Conservation (phyloP, 1,140 invertebrate species). For the Muscidifurax raptorellus region DNA sequence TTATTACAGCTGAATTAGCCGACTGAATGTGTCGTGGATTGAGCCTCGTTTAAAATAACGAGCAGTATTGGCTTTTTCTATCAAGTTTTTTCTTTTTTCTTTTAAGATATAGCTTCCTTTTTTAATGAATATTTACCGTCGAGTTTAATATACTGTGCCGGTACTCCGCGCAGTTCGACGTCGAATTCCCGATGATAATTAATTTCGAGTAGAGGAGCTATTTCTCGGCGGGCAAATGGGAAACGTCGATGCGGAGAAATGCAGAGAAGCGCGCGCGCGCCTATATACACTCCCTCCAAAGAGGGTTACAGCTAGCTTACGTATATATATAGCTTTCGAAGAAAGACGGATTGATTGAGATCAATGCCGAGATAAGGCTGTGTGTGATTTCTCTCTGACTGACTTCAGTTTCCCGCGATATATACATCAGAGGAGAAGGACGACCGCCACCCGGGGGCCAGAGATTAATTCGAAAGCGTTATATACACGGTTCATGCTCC, state of each 20-base stretch:
- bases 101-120: not conserved
- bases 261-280: not conserved
- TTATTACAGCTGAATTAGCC: not conserved
- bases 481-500: not conserved
- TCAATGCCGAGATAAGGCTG: slow-evolving; percentile 18
- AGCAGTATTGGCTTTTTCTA: too few relatives aligned
- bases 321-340: not conserved
- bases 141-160: too few relatives aligned
- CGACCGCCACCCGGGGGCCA: not conserved
- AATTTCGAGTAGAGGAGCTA: slow-evolving; percentile 7
- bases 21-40: not conserved
- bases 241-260: slow-evolving; percentile 41
- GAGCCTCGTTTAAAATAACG: not conserved
- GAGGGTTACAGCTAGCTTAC: not conserved
- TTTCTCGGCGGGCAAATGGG: slow-evolving; percentile 34
- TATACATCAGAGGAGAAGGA: not conserved
- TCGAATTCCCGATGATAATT: not conserved
- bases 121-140: slow-evolving; percentile 31
- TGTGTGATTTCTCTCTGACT: not conserved
- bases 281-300: not conserved
- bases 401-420: slow-evolving; percentile 4
- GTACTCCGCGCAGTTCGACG: too few relatives aligned
- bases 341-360: slow-evolving; percentile 28
- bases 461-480: slow-evolving; percentile 25
- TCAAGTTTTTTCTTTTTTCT: not conserved